Conservation (phyloP, 2,797 vertebrate genomes). For the Atherinosoma microstoma region DNA sequence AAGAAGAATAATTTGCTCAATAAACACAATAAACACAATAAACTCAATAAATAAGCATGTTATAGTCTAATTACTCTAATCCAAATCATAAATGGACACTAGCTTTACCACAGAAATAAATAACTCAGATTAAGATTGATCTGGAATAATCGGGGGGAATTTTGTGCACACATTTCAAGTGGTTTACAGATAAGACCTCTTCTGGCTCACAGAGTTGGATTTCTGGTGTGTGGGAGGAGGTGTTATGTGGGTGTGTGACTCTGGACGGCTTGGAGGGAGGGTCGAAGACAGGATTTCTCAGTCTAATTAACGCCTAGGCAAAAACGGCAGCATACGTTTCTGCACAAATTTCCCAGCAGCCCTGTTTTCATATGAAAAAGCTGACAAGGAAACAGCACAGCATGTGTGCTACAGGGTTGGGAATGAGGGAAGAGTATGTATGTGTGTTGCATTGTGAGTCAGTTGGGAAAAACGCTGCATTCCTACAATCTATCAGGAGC, state of each 20-base stretch:
- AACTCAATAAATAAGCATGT: no score
- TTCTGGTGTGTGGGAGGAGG: constrained; percentile 38
- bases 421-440: constrained; percentile 19
- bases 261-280: constrained; percentile 61
- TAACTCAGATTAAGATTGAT: constrained; percentile 51
- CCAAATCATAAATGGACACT: constrained; percentile 44
- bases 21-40: no score
- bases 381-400: constrained; percentile 36
- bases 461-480: constrained; percentile 31
- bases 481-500: constrained; percentile 18
- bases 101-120: constrained; percentile 25
- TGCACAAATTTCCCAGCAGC: constrained; percentile 58
- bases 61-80: constrained; percentile 32
- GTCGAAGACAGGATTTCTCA: constrained; percentile 62
- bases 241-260: constrained; percentile 39
- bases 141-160: constrained; percentile 61
- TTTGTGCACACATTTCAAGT: constrained; percentile 57
- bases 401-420: constrained; percentile 41
- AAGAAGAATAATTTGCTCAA: constrained; percentile 53
- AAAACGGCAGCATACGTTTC: constrained; percentile 62
- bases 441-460: constrained; percentile 19
- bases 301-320: constrained; percentile 74
- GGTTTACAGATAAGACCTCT: constrained; percentile 56
- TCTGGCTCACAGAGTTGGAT: constrained; percentile 46
- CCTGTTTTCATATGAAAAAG: constrained; percentile 44